Evolutionary conservation across 2,113 vertebrate genomes (phyloP), one percentile per base, ranked within the genome.

Genomic region (Charadrius vociferus): DNA sequence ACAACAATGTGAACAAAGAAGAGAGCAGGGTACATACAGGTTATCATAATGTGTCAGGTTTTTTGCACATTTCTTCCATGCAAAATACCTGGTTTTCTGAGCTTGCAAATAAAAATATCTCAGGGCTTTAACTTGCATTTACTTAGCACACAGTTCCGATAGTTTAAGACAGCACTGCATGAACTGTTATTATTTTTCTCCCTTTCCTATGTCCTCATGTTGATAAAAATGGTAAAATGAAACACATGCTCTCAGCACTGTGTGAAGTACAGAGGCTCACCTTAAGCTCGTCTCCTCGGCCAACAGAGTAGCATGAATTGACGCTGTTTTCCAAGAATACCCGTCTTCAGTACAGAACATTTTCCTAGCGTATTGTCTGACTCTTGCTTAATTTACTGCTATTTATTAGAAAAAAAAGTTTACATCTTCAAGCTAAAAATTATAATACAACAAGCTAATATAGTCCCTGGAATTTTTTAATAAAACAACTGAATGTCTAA

Each of bases 11-110:
- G 27, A 85, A 71, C 7, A 36, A 59, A 70, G 72, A 52, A 73
- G 7, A 61, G 36, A 10, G 6, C 9, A 41, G 34, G 9, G 49
- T 37, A 23, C 8, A 50, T 55, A 14, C 2, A 30, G 14, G 5
- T 66, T 66, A 65, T 73, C 45, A 56, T 24, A 58, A 53, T 0
- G 0, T 43, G 5, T 39, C 23, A 55, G 11, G 3, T 22, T 55
- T 95, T 90, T 72, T 4, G 3, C 7, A 39, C 12, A 30, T 92
- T 56, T 84, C 27, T 79, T 91, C 27, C 17, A 21, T 41, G n/a
- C 2, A 84, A 91, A 93, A 70, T 32, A 81, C 14, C 21, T 29
- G 11, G 1, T 11, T 85, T 91, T 70, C n/a, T 45, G 36, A 45
- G 5, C 22, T 95, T 81, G 22, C 7, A 47, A 53, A 67, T 36